Conservation (phyloP, 1,140 invertebrate genomes). For the Ceratosolen fusciceps region DNA sequence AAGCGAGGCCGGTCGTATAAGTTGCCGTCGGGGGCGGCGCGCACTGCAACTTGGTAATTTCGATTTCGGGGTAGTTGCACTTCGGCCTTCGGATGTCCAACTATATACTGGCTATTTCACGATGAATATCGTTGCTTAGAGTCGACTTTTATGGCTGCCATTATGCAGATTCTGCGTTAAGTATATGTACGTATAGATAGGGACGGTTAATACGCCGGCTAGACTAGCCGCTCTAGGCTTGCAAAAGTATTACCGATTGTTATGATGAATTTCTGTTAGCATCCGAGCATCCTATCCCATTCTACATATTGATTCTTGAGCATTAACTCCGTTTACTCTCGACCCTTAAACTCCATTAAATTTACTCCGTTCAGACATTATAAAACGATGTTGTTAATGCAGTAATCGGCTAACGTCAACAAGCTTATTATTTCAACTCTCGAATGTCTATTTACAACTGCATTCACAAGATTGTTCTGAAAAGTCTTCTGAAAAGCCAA, state of each 20-base stretch:
- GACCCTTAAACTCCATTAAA: too few species aligned
- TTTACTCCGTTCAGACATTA: too few species aligned
- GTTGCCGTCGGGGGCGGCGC: constrained; percentile 24
- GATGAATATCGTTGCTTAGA: constrained; percentile 36
- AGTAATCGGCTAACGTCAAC: too few species aligned
- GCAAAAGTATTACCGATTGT: not conserved
- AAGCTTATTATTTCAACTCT: too few species aligned
- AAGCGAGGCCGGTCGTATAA: constrained; percentile 23
- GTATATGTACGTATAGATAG: not conserved
- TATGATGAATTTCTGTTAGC: not conserved
- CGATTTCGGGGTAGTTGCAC: constrained; percentile 35
- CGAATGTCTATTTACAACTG: too few species aligned
- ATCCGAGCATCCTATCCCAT: not conserved
- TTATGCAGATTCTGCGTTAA: constrained; percentile 41
- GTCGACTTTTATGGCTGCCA: constrained; percentile 34
- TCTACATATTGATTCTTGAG: too few species aligned
- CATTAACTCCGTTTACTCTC: too few species aligned
- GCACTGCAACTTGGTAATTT: constrained; percentile 42
- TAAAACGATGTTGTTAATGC: too few species aligned
- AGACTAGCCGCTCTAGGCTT: not conserved
- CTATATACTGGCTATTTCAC: constrained; percentile 6
- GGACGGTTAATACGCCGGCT: not conserved
- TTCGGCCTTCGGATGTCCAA: not conserved
- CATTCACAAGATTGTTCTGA: too few species aligned
- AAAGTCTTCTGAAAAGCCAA: too few species aligned